phyloP scores from a whole-genome alignment of 2,888 invertebrate genomes.

The Choreutis nemorana region DNA sequence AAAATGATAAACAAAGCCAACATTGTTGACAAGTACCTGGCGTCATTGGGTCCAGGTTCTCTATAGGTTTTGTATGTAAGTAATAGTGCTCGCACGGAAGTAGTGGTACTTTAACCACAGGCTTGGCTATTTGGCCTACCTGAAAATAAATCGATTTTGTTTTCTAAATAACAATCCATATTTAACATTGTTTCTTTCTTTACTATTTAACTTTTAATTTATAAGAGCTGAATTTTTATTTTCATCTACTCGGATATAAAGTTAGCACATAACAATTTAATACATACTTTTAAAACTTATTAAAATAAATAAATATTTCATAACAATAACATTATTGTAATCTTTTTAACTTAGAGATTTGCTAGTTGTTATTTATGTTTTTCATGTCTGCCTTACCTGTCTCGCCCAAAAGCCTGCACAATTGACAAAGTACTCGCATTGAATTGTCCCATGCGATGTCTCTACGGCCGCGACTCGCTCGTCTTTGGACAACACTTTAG shows the following conservation, averaged over 20 bases:
- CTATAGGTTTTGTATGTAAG: constrained; percentile 84
- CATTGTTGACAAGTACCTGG: constrained; percentile 66
- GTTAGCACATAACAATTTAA: not conserved
- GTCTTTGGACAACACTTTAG: constrained; percentile 71
- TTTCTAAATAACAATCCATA: not conserved
- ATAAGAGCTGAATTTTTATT: not conserved
- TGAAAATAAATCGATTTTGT: constrained; percentile 12
- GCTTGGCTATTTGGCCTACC: constrained; percentile 85
- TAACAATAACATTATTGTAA: not conserved
- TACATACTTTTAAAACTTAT: not conserved
- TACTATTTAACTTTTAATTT: not conserved
- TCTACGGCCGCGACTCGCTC: constrained; percentile 77
- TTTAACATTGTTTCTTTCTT: not conserved
- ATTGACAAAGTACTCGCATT: constrained; percentile 94
- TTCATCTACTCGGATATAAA: not conserved
- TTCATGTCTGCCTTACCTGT: constrained; percentile 37
- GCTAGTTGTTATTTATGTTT: not conserved
- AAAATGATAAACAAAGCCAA: not conserved
- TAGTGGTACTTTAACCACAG: constrained; percentile 87
- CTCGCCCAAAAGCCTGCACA: constrained; percentile 96
- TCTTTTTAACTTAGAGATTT: no score
- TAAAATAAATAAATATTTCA: not conserved
- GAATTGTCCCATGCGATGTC: constrained; percentile 77
- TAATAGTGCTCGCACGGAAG: constrained; percentile 95
- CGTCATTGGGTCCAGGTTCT: constrained; percentile 78